These are phyloP conservation scores for Aphidius gifuensis DNA, from an alignment of 1,140 invertebrate species.

Conservation along the genomic window DNA sequence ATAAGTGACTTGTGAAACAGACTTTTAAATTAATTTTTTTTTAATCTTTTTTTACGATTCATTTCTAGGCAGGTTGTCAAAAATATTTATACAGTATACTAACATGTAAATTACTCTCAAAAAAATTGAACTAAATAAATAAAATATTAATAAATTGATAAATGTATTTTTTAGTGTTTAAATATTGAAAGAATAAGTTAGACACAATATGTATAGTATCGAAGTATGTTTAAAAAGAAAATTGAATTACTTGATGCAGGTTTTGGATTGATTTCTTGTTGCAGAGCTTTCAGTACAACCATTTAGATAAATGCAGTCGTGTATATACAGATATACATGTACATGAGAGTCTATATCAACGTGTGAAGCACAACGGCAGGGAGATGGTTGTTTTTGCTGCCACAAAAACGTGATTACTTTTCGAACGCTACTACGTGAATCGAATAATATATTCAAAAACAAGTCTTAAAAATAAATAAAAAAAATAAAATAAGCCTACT, in stretches of 20 bases:
- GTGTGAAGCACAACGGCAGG: slow-evolving; percentile 12
- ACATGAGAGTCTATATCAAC: slow-evolving; percentile 32
- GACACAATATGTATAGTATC: too few relatives aligned
- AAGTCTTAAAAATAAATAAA: not conserved
- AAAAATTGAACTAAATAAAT: too few relatives aligned
- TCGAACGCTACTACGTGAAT: slow-evolving; percentile 45
- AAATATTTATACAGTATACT: too few relatives aligned
- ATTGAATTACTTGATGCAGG: slow-evolving; percentile 9
- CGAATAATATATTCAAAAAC: slow-evolving; percentile 30
- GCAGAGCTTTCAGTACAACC: not conserved
- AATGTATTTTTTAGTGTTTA: too few relatives aligned
- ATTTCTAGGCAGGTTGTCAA: too few relatives aligned
- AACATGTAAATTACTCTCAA: too few relatives aligned
- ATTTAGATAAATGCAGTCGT: not conserved
- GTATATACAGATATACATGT: slow-evolving; percentile 1
- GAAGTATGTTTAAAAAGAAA: not conserved
- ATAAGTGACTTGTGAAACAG: too few relatives aligned
- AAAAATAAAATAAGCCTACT: not conserved
- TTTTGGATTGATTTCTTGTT: slow-evolving; percentile 10
- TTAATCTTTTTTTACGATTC: too few relatives aligned
- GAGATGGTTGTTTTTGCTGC: too few relatives aligned
- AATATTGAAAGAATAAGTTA: too few relatives aligned
- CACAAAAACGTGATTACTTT: slow-evolving; percentile 42
- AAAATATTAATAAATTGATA: too few relatives aligned
- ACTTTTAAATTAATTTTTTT: too few relatives aligned